Percentiles rank a stretch among this genome's conserved stretches.
Conservation (phyloP, 2,113 vertebrate genomes). For the Scomber colias region DNA sequence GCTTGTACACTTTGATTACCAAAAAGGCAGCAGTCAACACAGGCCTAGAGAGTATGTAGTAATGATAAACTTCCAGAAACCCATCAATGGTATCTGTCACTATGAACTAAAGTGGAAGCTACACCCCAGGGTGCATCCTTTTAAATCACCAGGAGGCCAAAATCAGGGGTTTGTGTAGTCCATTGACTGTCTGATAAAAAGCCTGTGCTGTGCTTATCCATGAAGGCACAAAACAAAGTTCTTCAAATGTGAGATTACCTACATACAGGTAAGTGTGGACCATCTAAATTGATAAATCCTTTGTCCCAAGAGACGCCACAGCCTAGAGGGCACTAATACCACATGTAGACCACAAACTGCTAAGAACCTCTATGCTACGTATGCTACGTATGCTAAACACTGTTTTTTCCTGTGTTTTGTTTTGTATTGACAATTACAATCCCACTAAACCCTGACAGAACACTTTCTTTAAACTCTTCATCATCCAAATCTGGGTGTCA, state of each 20-base stretch:
- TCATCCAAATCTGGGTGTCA: no score
- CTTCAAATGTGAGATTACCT: constrained; percentile 27
- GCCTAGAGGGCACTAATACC: not conserved
- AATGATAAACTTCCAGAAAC: constrained; percentile 27
- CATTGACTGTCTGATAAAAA: constrained; percentile 15
- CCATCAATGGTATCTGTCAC: constrained; percentile 7
- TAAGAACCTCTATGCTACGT: not conserved
- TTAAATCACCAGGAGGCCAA: not conserved
- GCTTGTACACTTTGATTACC: constrained; percentile 27
- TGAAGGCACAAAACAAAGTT: constrained; percentile 11
- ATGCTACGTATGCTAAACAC: not conserved
- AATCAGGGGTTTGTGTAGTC: not conserved
- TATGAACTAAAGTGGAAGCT: constrained; percentile 26
- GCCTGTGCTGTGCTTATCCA: constrained; percentile 3
- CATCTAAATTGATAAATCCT: constrained; percentile 37
- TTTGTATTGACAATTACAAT: no score
- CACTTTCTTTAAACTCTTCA: no score
- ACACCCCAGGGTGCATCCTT: constrained; percentile 20
- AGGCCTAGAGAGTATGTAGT: not conserved
- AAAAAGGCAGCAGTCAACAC: not conserved
- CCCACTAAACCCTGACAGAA: no score
- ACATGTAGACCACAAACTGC: not conserved
- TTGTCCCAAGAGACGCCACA: constrained; percentile 8
- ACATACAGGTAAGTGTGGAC: constrained; percentile 3
- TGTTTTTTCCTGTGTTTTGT: not conserved